These are phyloP conservation scores for Apaloderma vittatum DNA, from an alignment of 2,113 vertebrate species.

Conservation along the genomic window DNA sequence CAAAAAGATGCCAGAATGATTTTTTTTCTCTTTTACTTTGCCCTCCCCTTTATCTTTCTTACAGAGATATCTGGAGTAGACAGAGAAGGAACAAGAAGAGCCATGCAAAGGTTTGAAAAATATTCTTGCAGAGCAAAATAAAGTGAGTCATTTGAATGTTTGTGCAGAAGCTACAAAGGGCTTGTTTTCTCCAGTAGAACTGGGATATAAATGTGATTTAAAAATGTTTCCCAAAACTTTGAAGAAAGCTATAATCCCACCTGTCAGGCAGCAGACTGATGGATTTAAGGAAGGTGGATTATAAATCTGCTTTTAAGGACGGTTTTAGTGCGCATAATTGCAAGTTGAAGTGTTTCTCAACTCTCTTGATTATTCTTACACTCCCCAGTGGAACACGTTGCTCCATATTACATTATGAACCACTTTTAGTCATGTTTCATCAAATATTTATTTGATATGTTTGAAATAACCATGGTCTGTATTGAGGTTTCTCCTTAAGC, in stretches of 20 bases:
- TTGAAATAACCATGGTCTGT: slow-evolving; percentile 1
- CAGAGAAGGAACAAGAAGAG: background rate
- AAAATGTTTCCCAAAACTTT: slow-evolving; percentile 62
- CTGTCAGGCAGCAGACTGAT: slow-evolving; percentile 43
- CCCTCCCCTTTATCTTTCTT: background rate
- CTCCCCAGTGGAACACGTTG: background rate
- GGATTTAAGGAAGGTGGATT: slow-evolving; percentile 61
- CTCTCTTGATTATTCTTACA: slow-evolving; percentile 13
- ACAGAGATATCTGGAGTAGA: background rate
- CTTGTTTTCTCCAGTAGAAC: slow-evolving; percentile 72
- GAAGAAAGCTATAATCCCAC: slow-evolving; percentile 62
- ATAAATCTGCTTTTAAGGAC: slow-evolving; percentile 63
- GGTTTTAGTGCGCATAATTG: slow-evolving; percentile 47
- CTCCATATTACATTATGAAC: slow-evolving; percentile 39
- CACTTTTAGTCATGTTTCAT: slow-evolving; percentile 59
- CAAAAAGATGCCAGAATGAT: background rate
- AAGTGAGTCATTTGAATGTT: background rate
- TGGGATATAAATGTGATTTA: slow-evolving; percentile 42
- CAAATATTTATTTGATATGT: slow-evolving; percentile 70
- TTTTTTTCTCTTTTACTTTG: background rate
- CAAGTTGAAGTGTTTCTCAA: slow-evolving; percentile 3
- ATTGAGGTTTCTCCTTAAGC: slow-evolving; percentile 8
- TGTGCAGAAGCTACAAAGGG: slow-evolving; percentile 2
- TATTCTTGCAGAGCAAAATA: slow-evolving; percentile 13
- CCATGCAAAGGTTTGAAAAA: background rate